A percentile compares a stretch with the other conserved stretches of the same genome.
Evolutionary conservation across 2,113 vertebrate genomes (phyloP).

Genomic region (Chascanopsetta lugubris): DNA sequence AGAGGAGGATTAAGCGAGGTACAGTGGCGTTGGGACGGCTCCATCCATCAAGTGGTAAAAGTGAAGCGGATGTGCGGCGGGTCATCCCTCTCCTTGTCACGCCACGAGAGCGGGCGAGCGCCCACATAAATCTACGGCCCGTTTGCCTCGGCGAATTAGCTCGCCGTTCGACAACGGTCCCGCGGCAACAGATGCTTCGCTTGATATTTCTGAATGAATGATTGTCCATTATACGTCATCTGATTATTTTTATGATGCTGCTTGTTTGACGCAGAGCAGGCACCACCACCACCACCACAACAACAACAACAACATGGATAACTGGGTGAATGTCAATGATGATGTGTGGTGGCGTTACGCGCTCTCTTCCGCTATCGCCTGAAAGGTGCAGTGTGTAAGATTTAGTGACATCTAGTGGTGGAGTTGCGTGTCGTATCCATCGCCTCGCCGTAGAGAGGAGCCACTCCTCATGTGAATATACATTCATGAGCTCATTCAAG

Average conservation of each 20-base stretch:
- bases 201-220: slow-evolving; percentile 56
- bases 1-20: slow-evolving; percentile 70
- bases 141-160: slow-evolving; percentile 64
- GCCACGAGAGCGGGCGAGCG: slow-evolving; percentile 53
- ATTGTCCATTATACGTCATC: slow-evolving; percentile 43
- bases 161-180: slow-evolving; percentile 55
- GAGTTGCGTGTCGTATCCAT: too few species aligned
- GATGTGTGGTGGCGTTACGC: too few species aligned
- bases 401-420: too few species aligned
- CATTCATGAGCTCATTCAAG: too few species aligned
- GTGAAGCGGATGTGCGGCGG: slow-evolving; percentile 68
- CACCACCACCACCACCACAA: too few species aligned
- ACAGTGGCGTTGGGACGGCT: slow-evolving; percentile 68
- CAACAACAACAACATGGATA: too few species aligned
- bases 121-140: slow-evolving; percentile 73
- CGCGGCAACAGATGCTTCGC: slow-evolving; percentile 49
- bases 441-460: too few species aligned
- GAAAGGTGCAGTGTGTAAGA: too few species aligned
- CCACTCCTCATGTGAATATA: too few species aligned
- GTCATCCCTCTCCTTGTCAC: slow-evolving; percentile 77
- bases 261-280: too few species aligned
- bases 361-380: too few species aligned
- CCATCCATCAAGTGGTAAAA: slow-evolving; percentile 79
- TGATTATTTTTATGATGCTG: slow-evolving; percentile 61
- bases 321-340: too few species aligned